Evolutionary conservation across 2,797 vertebrate species (phyloP), one percentile per base, ranked within the genome.

Genomic region (Pachyuromys duprasi): DNA sequence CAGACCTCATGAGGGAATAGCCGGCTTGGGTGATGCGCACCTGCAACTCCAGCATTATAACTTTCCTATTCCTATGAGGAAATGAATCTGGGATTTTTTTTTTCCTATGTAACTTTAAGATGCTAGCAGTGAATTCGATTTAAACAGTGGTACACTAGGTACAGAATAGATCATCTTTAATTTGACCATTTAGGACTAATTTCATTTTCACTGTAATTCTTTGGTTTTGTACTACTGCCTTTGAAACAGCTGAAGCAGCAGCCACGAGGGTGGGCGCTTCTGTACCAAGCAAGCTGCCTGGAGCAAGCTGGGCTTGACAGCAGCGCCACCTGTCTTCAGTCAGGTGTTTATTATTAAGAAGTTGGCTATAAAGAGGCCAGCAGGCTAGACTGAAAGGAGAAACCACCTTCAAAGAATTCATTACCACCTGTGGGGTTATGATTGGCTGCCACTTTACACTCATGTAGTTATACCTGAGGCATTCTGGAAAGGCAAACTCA

Each of bases 401-500:
- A 92, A 87, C 42, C 20, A 92, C 86, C 88, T 95, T 88, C 55
- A 93, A 97, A 97, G 95, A 96, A 94, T 78, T 97, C 89, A 49
- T 83, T 95, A 94, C 94, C 96, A 96, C 92, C 92, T 92, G 18
- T 13, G 88, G 90, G 92, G 70, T 97, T 96, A 81, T 83, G 31
- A 97, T 89, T 90, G 97, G 89, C 97, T 97, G 87, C n/a, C 86
- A 94, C 93, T 96, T 98, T 94, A 96, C 98, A 97, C 89, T 94
- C 95, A 91, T 96, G 93, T 97, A 97, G 96, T 97, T 98, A 97
- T 86, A 98, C 97, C 96, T 96, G 96, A 94, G 88, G 96, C 89
- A 86, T 94, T 94, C 91, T 95, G 95, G 97, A 86, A 97, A 63
- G 82, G 82, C 96, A 96, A 97, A 96, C 76, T 78, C 70, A 8